phyloP scores from a whole-genome alignment of 2,113 vertebrate species.

The Sceloporus tristichus region DNA sequence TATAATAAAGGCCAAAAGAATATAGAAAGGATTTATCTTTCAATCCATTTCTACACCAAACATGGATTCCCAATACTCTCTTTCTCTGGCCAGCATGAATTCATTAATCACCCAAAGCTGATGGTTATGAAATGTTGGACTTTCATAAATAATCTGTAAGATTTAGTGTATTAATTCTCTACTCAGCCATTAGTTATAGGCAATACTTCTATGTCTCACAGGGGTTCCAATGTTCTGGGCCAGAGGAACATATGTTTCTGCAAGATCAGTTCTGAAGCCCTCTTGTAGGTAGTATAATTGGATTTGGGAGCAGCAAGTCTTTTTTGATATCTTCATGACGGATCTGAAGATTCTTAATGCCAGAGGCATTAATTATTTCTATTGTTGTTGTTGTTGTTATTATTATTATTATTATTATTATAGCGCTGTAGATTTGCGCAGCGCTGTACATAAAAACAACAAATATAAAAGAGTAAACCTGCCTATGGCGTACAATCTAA shows the following conservation, averaged over 20 bases:
- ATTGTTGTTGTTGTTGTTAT: no score
- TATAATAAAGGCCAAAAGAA: conserved; percentile 24
- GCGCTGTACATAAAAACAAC: no score
- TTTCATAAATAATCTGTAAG: conserved; percentile 20
- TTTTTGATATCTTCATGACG: neutral
- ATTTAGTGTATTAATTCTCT: conserved; percentile 53
- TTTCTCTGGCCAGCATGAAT: conserved; percentile 10
- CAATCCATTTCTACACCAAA: neutral
- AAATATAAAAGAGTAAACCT: no score
- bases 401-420: no score
- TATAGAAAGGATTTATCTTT: neutral
- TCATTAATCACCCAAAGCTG: conserved; percentile 35
- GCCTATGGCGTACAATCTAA: no score
- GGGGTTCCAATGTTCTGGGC: neutral
- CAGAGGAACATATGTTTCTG: neutral
- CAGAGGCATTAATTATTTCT: no score
- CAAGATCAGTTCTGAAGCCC: neutral
- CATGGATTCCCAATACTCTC: conserved; percentile 23
- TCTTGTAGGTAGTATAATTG: neutral
- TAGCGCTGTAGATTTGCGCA: no score
- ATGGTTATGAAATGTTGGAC: neutral
- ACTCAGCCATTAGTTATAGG: conserved; percentile 30
- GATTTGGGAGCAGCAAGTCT: neutral
- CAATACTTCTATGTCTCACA: conserved; percentile 34
- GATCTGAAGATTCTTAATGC: neutral